Evolutionary conservation across 2,113 vertebrate genomes (phyloP), one percentile per base, ranked within the genome.

Genomic region (Antennarius striatus): DNA sequence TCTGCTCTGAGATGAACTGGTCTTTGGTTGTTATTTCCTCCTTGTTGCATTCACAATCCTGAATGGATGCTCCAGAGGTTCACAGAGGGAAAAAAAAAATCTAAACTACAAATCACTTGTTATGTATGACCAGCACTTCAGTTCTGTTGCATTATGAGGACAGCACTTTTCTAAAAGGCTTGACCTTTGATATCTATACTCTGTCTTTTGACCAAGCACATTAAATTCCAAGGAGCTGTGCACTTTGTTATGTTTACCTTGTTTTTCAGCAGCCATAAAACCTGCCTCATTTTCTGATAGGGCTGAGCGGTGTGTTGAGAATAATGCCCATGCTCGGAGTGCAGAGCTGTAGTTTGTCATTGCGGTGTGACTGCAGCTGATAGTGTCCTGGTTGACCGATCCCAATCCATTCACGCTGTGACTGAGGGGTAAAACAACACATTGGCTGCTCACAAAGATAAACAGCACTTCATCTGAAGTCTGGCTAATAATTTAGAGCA

Each of bases 391-490:
- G 63, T 76, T 80, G 79, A 77, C 82, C 80, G 76, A 72, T 73
- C 75, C 83, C 84, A 83, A 88, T 86, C 75, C 87, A 79, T 87
- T 81, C 79, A 47, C 55, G 80, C 71, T 57, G 78, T 82, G 81
- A 84, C 78, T 72, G 70, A 85, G 75, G 62, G 85, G 66, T 72
- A 70, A 87, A 90, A 86, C 85, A 79, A 82, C 80, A 62, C 79
- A 56, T 64, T 60, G 80, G 77, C 82, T 86, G 75, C 69, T 79
- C 14, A 50, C 60, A 59, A 73, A 88, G 89, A 89, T 84, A 90
- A 92, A 89, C 86, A 80, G 77, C 64, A 72, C 84, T 88, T 90
- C 83, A 87, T 88, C 88, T 84, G 74, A 81, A 79, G 85, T 85
- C 72, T 77, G 68, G 65, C 76, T n/a, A 74, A 83, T 89, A 82